Base-by-base conservation (phyloP, 2,888 invertebrate genomes). In the Syrphus vitripennis region DNA sequence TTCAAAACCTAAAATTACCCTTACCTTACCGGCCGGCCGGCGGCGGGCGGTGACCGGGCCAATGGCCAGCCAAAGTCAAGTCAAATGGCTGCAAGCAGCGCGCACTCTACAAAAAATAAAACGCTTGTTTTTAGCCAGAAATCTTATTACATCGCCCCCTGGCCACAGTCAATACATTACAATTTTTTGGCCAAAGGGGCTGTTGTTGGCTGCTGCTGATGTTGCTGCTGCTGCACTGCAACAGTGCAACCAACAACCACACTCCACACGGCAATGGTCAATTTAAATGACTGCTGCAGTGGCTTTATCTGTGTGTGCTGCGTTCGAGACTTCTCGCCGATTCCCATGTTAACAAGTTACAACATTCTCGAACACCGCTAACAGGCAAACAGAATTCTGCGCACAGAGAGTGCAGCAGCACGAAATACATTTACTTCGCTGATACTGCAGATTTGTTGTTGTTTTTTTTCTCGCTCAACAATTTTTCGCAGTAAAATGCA, bases 331-430 rank as follows among this genome's bases (percentile, higher is more conserved):
- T 82, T 87, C 87, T 81, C 80, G 78, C 81, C 86, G 65, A 88
- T 87, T 84, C 79, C 77, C 88, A 88, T 89, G 89, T 90, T 89
- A 90, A 90, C 89, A 89, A 89, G 88, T 90, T 90, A 90, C 90
- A 89, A 89, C 89, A 88, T 87, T 87, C 88, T 88, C 89, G 89
- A 88, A 89, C 88, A 88, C 86, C 71, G 86, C 87, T 88, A 89
- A 63, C 90, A 89, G 90, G 89, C 89, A 86, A 88, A 61, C 89
- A 89, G 89, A 88, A 88, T 86, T 81, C 57, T 69, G 59, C 67
- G 88, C 87, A 84, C 77, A 79, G 72, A 77, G 76, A 50, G 67
- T 77, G 42, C 48, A 50, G 24, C 67, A 69, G 34, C 50, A 50
- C 42, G 71, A 63, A 72, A 65, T 86, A 82, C 77, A 74, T 78